Conservation (phyloP, 2,797 vertebrate species). For the Vireo griseus region DNA sequence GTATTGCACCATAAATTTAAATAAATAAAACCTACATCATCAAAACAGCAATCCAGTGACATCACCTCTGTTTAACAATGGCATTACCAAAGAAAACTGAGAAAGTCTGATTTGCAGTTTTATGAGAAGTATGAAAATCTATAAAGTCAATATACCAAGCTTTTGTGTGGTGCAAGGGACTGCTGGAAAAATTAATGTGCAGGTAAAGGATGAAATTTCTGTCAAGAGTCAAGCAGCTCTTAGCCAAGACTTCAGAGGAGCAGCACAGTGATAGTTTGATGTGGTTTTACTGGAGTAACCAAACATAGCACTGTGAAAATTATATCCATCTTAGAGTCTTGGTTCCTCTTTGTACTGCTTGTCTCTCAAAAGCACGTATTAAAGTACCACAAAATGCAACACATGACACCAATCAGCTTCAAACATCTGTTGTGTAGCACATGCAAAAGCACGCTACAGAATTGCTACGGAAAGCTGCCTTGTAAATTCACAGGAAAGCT, state of each 20-base stretch:
- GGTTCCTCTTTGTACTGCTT: neutral
- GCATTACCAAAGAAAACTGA: neutral
- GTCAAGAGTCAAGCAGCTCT: neutral
- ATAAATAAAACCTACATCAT: neutral
- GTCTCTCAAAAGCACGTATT: constrained; percentile 43
- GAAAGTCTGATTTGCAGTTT: neutral
- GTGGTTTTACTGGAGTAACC: neutral
- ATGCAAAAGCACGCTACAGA: constrained; percentile 41
- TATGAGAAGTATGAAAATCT: neutral
- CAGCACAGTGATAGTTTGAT: neutral
- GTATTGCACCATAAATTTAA: neutral
- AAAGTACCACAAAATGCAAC: constrained; percentile 46
- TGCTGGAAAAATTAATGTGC: neutral
- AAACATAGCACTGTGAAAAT: neutral
- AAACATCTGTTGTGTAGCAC: constrained; percentile 70
- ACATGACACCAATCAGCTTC: constrained; percentile 55
- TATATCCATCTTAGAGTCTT: neutral
- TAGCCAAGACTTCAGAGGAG: neutral
- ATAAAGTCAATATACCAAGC: neutral
- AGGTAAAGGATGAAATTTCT: neutral
- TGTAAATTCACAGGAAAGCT: constrained; percentile 31
- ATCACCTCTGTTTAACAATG: neutral
- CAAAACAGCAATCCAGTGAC: neutral
- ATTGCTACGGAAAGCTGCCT: constrained; percentile 64
- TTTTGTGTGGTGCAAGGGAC: neutral